Conservation (phyloP, 1,140 invertebrate genomes). For the Melipona quadrifasciata region DNA sequence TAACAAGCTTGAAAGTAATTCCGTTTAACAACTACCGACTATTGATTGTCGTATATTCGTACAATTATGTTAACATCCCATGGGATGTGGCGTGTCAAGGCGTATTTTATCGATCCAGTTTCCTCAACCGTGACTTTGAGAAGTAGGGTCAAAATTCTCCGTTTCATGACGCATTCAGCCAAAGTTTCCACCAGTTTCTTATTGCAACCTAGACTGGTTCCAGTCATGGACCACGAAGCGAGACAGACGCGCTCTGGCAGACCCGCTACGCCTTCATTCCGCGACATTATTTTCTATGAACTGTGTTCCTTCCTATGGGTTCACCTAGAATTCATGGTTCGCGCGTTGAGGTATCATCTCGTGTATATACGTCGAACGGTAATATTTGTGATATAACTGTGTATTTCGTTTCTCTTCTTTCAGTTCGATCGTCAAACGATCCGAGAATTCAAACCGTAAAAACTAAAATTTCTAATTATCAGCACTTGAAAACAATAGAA, state of each 20-base stretch:
- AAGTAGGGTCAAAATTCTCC: not conserved
- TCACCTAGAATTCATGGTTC: conserved; percentile 1
- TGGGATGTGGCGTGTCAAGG: not conserved
- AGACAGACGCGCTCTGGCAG: conserved; percentile 48
- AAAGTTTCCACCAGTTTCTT: conserved; percentile 51
- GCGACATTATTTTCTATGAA: conserved; percentile 52
- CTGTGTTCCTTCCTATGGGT: not conserved
- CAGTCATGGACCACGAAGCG: conserved; percentile 58
- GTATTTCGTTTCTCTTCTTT: not conserved
- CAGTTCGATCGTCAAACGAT: not conserved
- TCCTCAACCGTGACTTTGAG: too few species aligned
- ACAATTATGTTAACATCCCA: not conserved
- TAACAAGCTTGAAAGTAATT: not conserved
- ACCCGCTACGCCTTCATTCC: conserved; percentile 49
- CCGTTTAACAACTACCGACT: not conserved
- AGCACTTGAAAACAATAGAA: not conserved
- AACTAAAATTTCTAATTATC: not conserved
- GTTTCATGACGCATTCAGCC: not conserved
- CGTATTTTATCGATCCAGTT: not conserved
- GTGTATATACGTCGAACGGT: not conserved
- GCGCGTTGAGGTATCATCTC: not conserved
- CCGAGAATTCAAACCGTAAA: too few species aligned
- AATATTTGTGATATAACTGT: not conserved
- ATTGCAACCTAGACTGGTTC: conserved; percentile 52
- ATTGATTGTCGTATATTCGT: not conserved